Evolutionary conservation across 2,113 vertebrate species (phyloP).

Genomic region (Ochotona curzoniae): DNA sequence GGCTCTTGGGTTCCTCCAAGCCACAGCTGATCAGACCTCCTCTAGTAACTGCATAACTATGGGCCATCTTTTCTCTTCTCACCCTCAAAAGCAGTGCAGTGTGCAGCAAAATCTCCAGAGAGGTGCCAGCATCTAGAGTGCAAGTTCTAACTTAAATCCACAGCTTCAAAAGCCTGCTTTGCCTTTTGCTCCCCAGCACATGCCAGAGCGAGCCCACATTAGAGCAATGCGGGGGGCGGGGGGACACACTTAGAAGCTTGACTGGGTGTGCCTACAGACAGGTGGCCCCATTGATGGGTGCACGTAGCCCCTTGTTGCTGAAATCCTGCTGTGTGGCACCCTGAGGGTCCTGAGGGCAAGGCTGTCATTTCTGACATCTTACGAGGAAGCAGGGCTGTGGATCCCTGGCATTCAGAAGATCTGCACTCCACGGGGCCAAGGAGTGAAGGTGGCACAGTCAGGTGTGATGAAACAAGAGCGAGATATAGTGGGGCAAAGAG

Average conservation of each 20-base stretch:
- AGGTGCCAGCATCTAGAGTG: background rate
- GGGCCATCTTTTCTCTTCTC: background rate
- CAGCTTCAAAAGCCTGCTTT: background rate
- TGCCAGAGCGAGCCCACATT: background rate
- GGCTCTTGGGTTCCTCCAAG: background rate
- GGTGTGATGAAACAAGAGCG: rapidly evolving
- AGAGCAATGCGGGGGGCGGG: rapidly evolving
- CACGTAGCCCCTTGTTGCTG: background rate
- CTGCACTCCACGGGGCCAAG: too few relatives aligned
- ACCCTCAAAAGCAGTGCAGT: background rate
- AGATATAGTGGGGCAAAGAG: too few relatives aligned
- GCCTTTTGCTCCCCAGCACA: background rate
- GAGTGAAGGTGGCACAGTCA: background rate
- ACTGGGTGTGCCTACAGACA: rapidly evolving
- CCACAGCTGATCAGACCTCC: conserved; percentile 2
- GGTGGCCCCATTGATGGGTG: background rate
- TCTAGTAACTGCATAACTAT: background rate
- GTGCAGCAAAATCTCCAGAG: background rate
- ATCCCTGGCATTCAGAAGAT: background rate
- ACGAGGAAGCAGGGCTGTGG: background rate
- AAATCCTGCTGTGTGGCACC: background rate
- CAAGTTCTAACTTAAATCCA: background rate
- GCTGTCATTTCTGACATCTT: background rate
- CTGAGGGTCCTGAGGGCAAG: background rate
- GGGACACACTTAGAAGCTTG: background rate